Evolutionary conservation across 2,888 invertebrate species (phyloP).

Genomic region (Plebejus melissa): DNA sequence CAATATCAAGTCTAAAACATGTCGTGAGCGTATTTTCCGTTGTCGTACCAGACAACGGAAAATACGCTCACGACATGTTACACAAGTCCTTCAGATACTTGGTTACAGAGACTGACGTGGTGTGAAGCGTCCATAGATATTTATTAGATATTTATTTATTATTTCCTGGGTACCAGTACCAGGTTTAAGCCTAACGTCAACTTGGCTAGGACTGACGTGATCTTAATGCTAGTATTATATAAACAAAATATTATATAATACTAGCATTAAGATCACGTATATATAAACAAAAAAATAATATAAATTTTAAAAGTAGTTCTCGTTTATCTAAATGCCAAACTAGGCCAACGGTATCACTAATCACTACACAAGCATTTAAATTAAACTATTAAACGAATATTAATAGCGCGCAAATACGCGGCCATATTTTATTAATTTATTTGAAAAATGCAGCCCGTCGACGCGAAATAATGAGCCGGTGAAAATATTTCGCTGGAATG

Average conservation of each 20-base stretch:
- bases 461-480: neutral
- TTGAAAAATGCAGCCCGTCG: slow-evolving; percentile 13
- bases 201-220: no score
- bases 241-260: neutral
- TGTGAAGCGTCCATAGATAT: no score
- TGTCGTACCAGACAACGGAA: no score
- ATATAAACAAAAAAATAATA: neutral
- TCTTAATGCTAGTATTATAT: no score
- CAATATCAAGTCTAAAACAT: no score
- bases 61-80: no score
- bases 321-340: neutral
- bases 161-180: no score
- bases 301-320: neutral
- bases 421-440: slow-evolving; percentile 11
- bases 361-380: neutral
- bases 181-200: no score
- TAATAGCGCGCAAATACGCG: neutral
- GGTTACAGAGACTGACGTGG: no score
- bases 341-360: neutral
- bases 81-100: no score
- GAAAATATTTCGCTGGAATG: neutral
- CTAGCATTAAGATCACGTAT: neutral
- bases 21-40: no score
- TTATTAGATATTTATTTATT: no score
- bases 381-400: neutral